These are phyloP conservation scores for Rhopilema esculentum DNA, from an alignment of 30 jellyfish, hydroid and myxozoan species.

Conservation along the genomic window DNA sequence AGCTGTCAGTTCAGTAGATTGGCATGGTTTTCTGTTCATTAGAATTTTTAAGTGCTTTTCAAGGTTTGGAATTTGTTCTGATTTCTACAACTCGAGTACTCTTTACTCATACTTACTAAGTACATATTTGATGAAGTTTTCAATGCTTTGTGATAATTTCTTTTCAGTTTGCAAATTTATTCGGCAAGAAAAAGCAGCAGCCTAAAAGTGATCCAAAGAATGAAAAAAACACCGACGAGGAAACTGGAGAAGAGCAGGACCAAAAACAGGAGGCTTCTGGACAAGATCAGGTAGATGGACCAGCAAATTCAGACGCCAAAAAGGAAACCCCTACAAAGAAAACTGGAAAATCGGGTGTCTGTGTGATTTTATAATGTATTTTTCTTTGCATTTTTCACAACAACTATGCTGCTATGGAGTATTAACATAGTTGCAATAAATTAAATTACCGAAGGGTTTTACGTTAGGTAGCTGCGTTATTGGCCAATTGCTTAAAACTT, in stretches of 20 bases:
- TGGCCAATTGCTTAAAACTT: too few species aligned
- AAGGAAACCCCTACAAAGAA: slow-evolving; percentile 27
- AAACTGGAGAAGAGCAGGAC: not conserved
- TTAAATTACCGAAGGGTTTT: too few species aligned
- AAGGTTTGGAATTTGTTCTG: too few species aligned
- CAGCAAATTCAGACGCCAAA: not conserved
- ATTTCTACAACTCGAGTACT: too few species aligned
- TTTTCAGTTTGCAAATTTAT: slow-evolving; percentile 45
- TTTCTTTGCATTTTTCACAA: not conserved
- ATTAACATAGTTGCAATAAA: too few species aligned
- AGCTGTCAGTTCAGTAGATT: too few species aligned
- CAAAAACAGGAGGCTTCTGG: not conserved
- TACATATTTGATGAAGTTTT: not conserved
- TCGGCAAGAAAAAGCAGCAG: slow-evolving; percentile 53
- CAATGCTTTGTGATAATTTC: not conserved
- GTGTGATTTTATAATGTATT: slow-evolving; percentile 34
- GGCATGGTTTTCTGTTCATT: too few species aligned
- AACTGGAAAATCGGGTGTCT: slow-evolving; percentile 71
- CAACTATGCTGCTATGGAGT: too few species aligned
- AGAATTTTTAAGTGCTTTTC: too few species aligned
- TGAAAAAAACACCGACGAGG: not conserved
- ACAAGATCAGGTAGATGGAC: slow-evolving; percentile 57
- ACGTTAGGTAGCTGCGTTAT: too few species aligned
- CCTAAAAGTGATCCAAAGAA: not conserved
- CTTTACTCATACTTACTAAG: too few species aligned